Conservation (phyloP, 2,888 invertebrate genomes). For the Scaptomyza caliginosa region DNA sequence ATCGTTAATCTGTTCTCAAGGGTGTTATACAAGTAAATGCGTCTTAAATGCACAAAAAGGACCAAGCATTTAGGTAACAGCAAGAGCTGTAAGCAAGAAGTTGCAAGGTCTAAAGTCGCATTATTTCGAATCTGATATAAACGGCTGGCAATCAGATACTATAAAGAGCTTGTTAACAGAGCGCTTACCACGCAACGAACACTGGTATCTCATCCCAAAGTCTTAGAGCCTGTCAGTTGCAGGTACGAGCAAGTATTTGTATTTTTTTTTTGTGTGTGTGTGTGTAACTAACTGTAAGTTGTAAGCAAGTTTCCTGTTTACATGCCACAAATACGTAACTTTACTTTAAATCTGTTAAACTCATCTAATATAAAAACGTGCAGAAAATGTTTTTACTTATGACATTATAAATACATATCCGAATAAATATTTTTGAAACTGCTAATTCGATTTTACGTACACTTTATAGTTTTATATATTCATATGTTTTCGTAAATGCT, state of each 20-base stretch:
- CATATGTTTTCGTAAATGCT: neutral
- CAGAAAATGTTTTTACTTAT: constrained; percentile 4
- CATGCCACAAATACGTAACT: constrained; percentile 12
- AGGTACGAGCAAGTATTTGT: constrained; percentile 1
- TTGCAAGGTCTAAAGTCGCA: constrained; percentile 19
- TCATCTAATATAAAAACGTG: neutral
- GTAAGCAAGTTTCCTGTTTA: constrained; percentile 11
- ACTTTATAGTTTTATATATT: constrained; percentile 5
- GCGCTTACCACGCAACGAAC: constrained; percentile 19
- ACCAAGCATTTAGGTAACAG: constrained; percentile 7
- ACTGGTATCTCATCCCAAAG: neutral
- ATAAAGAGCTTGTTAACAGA: constrained; percentile 41
- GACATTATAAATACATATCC: too few relatives aligned
- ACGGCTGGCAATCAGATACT: constrained; percentile 11
- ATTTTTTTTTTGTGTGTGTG: constrained; percentile 11
- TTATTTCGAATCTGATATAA: constrained; percentile 7
- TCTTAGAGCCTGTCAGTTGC: constrained; percentile 2
- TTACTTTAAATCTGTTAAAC: constrained; percentile 12
- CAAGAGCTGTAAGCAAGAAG: constrained; percentile 12
- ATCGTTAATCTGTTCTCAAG: neutral
- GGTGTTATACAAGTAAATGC: neutral
- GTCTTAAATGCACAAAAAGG: neutral
- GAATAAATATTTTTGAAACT: neutral
- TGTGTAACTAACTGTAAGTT: neutral
- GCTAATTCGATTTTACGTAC: neutral